These are phyloP conservation scores for Zele albiditarsus DNA, from an alignment of 2,888 invertebrate species.

Conservation along the genomic window DNA sequence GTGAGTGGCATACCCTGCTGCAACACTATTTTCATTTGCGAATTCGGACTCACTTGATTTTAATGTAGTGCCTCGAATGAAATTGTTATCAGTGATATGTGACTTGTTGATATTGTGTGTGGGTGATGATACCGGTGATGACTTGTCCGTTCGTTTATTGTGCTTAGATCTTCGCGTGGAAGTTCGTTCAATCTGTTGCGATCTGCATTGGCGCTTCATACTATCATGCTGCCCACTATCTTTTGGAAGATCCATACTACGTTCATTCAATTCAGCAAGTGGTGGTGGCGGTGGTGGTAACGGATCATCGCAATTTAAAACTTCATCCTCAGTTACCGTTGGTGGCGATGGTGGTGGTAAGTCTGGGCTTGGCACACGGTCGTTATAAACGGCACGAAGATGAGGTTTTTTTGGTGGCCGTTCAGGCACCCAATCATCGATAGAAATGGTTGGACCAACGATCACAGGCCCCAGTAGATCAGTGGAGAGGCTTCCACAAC, in stretches of 20 bases:
- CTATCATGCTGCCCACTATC: constrained; percentile 47
- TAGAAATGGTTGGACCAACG: constrained; percentile 77
- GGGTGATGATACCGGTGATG: constrained; percentile 55
- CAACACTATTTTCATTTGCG: constrained; percentile 59
- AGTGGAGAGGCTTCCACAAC: constrained; percentile 77
- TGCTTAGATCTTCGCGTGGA: constrained; percentile 63
- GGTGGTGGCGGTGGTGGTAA: constrained; percentile 81
- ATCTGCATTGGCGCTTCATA: constrained; percentile 57
- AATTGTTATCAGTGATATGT: constrained; percentile 53
- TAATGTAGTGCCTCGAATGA: constrained; percentile 46
- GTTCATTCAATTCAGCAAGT: constrained; percentile 72
- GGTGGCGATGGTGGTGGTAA: constrained; percentile 79
- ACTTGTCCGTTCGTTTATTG: constrained; percentile 56
- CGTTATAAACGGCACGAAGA: constrained; percentile 74
- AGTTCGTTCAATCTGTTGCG: constrained; percentile 60
- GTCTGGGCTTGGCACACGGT: constrained; percentile 77
- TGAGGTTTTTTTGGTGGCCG: constrained; percentile 86
- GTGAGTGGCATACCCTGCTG: constrained; percentile 60
- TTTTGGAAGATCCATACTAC: constrained; percentile 58
- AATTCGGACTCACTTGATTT: constrained; percentile 57
- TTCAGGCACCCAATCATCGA: constrained; percentile 83
- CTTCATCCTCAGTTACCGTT: constrained; percentile 77
- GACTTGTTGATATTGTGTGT: constrained; percentile 45
- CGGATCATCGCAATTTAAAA: constrained; percentile 78
- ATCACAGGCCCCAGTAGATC: constrained; percentile 78